Base-by-base conservation (phyloP, 1,140 invertebrate genomes). In the Solenopsis invicta region DNA sequence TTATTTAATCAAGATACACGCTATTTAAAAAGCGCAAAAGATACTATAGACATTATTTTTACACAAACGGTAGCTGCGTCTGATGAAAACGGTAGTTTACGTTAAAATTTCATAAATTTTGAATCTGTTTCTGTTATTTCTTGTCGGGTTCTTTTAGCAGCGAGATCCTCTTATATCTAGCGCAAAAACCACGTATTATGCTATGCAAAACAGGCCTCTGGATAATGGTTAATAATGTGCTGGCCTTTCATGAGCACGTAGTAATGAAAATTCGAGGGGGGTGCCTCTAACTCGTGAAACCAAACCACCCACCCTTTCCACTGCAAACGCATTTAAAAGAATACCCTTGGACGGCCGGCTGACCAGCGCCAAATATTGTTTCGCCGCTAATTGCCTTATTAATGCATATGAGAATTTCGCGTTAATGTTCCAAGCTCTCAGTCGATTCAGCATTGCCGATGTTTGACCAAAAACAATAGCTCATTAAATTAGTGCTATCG, bases 371-470 rank as follows among this genome's bases (percentile, higher is more conserved):
- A 91, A 93, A 93, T 91, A 93, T 93, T 92, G 88, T 93, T 90
- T 56, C 88, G 75, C 48, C 74, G 77, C 76, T 94, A 94, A 94
- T 94, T 94, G 91, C 90, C 93, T 94, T 92, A 93, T 94, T 94
- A 94, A 94, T 92, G 93, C 77, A 88, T 91, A 92, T 89, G 88
- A 92, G 90, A 92, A 92, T 92, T 89, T 86, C 71, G 64, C 76
- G 21, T 95, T 94, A 61, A 93, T 95, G 95, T 86, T 80, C 84
- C 61, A 67, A 34, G 50, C 13, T 12, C 62, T 59, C 54, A 24
- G 10, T 37, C 54, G 62, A 81, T 85, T 80, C 77, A 75, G 61
- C 48, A 66, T 85, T 71, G 67, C 4, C 66, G 52, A 78, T 61
- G 56, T 72, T 86, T 61, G 56, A n/a, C 50, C 80, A 67, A 88